Percentiles rank a stretch among this genome's conserved stretches.
These are phyloP conservation scores for Julus scandinavius DNA, from an alignment of 2,888 invertebrate genomes.

Conservation along the genomic window DNA sequence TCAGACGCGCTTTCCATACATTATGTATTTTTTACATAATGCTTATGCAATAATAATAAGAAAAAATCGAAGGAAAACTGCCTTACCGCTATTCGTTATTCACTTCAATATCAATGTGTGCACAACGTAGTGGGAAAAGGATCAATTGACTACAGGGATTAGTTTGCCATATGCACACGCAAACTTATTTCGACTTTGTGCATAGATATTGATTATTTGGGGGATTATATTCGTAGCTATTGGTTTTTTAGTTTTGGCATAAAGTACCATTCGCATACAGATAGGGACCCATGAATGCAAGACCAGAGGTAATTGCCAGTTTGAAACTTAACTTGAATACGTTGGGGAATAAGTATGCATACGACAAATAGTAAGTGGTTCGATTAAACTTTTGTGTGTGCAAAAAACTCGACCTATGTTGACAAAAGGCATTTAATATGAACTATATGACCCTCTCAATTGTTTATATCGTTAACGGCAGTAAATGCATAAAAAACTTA, in stretches of 20 bases:
- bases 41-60: background rate
- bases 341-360: too few species aligned
- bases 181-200: background rate
- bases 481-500: background rate
- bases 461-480: background rate
- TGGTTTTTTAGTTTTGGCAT: background rate
- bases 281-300: background rate
- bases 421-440: too few species aligned
- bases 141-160: conserved; percentile 21
- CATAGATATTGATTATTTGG: background rate
- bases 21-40: conserved; percentile 5
- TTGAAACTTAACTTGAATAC: background rate
- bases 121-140: background rate
- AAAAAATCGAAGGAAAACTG: conserved; percentile 1
- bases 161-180: background rate
- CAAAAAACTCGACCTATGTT: background rate
- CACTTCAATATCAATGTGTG: background rate
- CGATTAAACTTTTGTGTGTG: background rate
- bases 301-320: background rate
- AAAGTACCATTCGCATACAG: background rate
- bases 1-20: background rate
- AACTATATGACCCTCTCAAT: background rate
- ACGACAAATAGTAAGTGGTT: too few species aligned
- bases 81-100: background rate
- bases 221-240: background rate